Evolutionary conservation across 2,113 vertebrate genomes (phyloP).

Genomic region (Blennius ocellaris): DNA sequence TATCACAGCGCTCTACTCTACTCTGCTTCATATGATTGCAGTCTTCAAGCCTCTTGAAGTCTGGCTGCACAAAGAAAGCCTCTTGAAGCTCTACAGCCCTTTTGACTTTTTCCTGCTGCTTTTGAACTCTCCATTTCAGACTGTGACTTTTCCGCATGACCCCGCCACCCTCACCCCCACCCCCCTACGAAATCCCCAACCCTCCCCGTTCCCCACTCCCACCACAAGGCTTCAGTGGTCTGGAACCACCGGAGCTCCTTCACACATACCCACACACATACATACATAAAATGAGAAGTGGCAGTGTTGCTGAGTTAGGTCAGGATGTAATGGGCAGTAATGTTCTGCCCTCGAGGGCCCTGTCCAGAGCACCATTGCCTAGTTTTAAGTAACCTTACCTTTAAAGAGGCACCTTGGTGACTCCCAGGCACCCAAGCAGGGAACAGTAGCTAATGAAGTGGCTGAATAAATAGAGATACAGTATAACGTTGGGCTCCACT

Average conservation of each 20-base stretch:
- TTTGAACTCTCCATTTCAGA: constrained; percentile 80
- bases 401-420: constrained; percentile 72
- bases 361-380: constrained; percentile 62
- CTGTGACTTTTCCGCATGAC: constrained; percentile 79
- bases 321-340: constrained; percentile 77
- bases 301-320: constrained; percentile 83
- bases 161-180: constrained; percentile 54
- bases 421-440: constrained; percentile 54
- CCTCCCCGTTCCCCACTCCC: not conserved
- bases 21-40: constrained; percentile 31
- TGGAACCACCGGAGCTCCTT: constrained; percentile 69
- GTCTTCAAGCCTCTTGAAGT: constrained; percentile 48
- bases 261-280: constrained; percentile 59
- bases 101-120: constrained; percentile 74
- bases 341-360: constrained; percentile 69
- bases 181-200: not conserved
- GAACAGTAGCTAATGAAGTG: constrained; percentile 74
- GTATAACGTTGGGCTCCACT: constrained; percentile 60
- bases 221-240: constrained; percentile 66
- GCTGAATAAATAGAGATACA: constrained; percentile 76
- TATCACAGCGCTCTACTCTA: constrained; percentile 12
- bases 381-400: constrained; percentile 78
- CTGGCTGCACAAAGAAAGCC: constrained; percentile 66
- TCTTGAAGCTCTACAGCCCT: constrained; percentile 61
- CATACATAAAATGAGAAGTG: constrained; percentile 77